Conservation (phyloP, 1,140 invertebrate species). For the Trichoplusia ni region DNA sequence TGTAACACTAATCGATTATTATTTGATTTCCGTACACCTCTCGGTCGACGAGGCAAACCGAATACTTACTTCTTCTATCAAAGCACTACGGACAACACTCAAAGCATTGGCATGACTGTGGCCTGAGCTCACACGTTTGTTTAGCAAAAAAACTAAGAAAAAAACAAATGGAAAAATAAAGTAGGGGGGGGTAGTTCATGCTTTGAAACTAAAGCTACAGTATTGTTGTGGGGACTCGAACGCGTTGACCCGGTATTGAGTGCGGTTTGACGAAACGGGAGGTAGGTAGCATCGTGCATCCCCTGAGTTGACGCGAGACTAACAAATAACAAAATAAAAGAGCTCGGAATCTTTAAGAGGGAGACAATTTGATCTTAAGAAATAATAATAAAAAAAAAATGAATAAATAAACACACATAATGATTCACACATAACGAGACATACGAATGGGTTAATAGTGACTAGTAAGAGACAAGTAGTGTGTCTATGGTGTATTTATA, state of each 20-base stretch:
- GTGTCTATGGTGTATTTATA: slow-evolving; percentile 54
- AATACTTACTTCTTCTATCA: slow-evolving; percentile 53
- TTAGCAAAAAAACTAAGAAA: slow-evolving; percentile 47
- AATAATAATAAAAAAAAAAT: slow-evolving; percentile 52
- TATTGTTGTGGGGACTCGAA: not conserved
- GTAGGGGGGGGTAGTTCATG: slow-evolving; percentile 72
- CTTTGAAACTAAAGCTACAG: slow-evolving; percentile 48
- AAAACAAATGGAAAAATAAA: slow-evolving; percentile 50
- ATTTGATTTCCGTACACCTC: slow-evolving; percentile 59
- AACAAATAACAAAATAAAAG: slow-evolving; percentile 59
- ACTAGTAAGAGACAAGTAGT: slow-evolving; percentile 64
- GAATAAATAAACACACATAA: slow-evolving; percentile 62
- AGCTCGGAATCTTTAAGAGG: slow-evolving; percentile 75
- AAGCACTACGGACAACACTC: slow-evolving; percentile 68
- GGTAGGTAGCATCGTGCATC: slow-evolving; percentile 79
- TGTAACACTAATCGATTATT: not conserved
- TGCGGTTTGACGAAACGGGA: slow-evolving; percentile 44
- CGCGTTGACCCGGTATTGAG: slow-evolving; percentile 21
- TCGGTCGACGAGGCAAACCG: slow-evolving; percentile 43
- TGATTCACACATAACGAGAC: slow-evolving; percentile 54
- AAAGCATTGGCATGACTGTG: slow-evolving; percentile 64
- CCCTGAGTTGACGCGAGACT: slow-evolving; percentile 76
- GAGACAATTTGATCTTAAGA: slow-evolving; percentile 69
- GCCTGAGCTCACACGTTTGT: slow-evolving; percentile 45
- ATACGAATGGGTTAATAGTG: slow-evolving; percentile 69